These are phyloP conservation scores for Archips xylosteana DNA, from an alignment of 2,888 invertebrate species.

Conservation along the genomic window DNA sequence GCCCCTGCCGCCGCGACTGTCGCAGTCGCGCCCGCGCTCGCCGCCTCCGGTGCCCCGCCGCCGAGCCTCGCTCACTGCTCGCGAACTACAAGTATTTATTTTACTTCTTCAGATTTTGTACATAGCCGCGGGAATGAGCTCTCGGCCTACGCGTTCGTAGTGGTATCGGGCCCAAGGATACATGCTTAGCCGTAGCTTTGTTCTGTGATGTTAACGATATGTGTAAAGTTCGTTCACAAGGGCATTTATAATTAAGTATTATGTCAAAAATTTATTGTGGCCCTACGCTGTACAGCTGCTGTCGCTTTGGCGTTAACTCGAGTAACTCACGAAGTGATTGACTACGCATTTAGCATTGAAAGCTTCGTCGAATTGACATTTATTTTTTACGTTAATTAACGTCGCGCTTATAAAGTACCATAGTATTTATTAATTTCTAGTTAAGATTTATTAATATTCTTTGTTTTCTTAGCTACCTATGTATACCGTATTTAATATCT, in stretches of 20 bases:
- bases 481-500: slow-evolving; percentile 60
- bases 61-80: slow-evolving; percentile 23
- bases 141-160: slow-evolving; percentile 32
- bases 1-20: slow-evolving; percentile 32
- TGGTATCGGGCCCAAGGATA: slow-evolving; percentile 43
- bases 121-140: slow-evolving; percentile 43
- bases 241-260: slow-evolving; percentile 65
- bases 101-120: slow-evolving; percentile 46
- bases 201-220: slow-evolving; percentile 79
- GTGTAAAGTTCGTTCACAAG: slow-evolving; percentile 64
- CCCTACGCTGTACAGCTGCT: slow-evolving; percentile 44
- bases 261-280: slow-evolving; percentile 46
- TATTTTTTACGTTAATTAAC: slow-evolving; percentile 68
- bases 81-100: slow-evolving; percentile 48
- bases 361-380: slow-evolving; percentile 49
- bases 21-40: background rate
- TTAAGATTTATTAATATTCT: slow-evolving; percentile 68
- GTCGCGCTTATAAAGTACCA: slow-evolving; percentile 78
- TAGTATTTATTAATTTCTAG: slow-evolving; percentile 77
- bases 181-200: slow-evolving; percentile 72
- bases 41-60: slow-evolving; percentile 27
- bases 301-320: slow-evolving; percentile 24
- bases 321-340: slow-evolving; percentile 38
- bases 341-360: slow-evolving; percentile 37
- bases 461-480: slow-evolving; percentile 62